These are phyloP conservation scores for Sylvilagus floridanus DNA, from an alignment of 2,797 vertebrate genomes.

Conservation along the genomic window DNA sequence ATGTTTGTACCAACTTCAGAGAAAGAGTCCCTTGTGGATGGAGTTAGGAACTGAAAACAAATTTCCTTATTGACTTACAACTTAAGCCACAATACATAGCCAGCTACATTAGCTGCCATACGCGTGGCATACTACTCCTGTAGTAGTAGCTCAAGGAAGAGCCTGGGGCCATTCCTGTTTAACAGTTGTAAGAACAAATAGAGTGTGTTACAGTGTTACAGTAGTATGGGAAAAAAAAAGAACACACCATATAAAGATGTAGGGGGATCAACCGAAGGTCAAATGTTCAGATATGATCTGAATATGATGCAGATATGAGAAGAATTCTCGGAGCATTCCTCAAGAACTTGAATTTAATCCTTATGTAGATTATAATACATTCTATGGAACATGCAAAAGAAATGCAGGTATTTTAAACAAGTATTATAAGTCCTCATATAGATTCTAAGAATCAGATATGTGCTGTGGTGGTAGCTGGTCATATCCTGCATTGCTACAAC, in stretches of 20 bases:
- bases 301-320: background rate
- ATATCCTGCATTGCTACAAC: background rate
- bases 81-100: background rate
- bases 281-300: slow-evolving; percentile 21
- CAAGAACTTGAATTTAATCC: slow-evolving; percentile 10
- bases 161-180: background rate
- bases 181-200: background rate
- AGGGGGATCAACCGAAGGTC: background rate
- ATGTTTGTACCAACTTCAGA: background rate
- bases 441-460: background rate
- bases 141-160: background rate
- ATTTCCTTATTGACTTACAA: background rate
- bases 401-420: background rate
- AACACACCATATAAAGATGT: background rate
- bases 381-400: background rate
- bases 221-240: background rate
- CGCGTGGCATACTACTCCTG: background rate
- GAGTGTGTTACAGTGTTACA: background rate
- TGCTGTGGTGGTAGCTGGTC: background rate
- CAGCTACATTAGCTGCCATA: background rate
- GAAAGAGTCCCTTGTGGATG: background rate
- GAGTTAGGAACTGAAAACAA: background rate
- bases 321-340: background rate
- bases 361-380: background rate
- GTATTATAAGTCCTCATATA: background rate